Conservation (phyloP, 2,113 vertebrate species). For the Erpornis zantholeuca region DNA sequence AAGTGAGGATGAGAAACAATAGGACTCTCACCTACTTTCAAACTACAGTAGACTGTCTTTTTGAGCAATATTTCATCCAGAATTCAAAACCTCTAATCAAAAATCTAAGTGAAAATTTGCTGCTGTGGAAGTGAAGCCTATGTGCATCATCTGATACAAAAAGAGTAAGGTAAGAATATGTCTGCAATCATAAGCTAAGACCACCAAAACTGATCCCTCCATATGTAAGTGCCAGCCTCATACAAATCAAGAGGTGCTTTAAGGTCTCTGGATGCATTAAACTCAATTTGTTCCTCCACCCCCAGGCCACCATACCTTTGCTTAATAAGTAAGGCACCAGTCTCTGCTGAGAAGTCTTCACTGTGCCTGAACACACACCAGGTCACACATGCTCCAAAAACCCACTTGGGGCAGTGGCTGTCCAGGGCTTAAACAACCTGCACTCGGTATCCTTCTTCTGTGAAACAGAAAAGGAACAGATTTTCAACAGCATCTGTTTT, state of each 20-base stretch:
- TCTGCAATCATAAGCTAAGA: not conserved
- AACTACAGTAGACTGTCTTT: not conserved
- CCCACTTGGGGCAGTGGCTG: not conserved
- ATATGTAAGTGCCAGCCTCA: not conserved
- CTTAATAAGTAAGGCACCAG: too few relatives aligned
- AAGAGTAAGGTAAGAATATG: not conserved
- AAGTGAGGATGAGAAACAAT: not conserved
- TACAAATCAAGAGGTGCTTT: not conserved
- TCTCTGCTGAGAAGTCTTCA: not conserved
- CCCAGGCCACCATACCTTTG: not conserved
- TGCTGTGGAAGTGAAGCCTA: not conserved
- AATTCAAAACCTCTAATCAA: not conserved
- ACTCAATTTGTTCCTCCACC: not conserved
- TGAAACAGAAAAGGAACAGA: not conserved
- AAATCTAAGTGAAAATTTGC: not conserved
- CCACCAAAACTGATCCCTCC: not conserved
- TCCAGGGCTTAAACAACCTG: not conserved
- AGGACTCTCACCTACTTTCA: not conserved
- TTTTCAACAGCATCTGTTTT: not conserved
- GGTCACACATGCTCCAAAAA: not conserved
- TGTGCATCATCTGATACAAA: rapidly evolving
- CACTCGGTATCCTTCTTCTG: not conserved
- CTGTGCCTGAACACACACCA: not conserved
- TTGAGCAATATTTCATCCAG: not conserved
- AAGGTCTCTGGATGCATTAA: not conserved